phyloP scores from a whole-genome alignment of 2,113 vertebrate genomes.

The Heptranchias perlo region DNA sequence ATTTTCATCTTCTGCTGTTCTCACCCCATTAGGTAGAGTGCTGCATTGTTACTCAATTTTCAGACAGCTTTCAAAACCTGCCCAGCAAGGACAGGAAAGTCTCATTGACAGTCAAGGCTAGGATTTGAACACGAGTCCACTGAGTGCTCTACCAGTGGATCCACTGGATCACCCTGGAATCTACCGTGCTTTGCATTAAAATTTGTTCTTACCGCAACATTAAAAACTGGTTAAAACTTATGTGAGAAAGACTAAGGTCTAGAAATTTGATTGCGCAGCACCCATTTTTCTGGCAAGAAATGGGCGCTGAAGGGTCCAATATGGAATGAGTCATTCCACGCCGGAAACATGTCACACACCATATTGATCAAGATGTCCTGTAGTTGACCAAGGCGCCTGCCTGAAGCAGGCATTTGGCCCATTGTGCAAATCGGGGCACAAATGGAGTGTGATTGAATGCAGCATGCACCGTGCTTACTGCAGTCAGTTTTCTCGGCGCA shows the following conservation, averaged over 20 bases:
- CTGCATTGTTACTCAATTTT: conserved; percentile 1
- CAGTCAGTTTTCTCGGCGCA: neutral
- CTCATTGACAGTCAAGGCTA: neutral
- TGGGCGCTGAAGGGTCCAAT: neutral
- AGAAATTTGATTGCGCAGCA: neutral
- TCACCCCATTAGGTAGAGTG: neutral
- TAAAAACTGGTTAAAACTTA: neutral
- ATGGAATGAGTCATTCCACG: neutral
- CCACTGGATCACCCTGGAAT: neutral
- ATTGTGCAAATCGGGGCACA: neutral
- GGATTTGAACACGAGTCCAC: neutral
- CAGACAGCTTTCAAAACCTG: neutral
- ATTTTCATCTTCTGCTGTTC: neutral
- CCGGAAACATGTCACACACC: neutral
- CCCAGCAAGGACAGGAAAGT: neutral
- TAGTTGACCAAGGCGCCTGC: neutral
- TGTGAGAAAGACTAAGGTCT: neutral
- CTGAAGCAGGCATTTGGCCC: neutral
- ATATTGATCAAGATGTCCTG: neutral
- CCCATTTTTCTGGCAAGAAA: neutral
- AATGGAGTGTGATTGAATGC: neutral
- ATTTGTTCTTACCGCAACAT: neutral
- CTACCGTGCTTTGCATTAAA: neutral
- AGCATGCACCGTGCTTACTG: neutral
- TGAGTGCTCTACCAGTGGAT: neutral